These are phyloP conservation scores for Catajapyx aquilonaris DNA, from an alignment of 1,140 invertebrate species.

Conservation along the genomic window DNA sequence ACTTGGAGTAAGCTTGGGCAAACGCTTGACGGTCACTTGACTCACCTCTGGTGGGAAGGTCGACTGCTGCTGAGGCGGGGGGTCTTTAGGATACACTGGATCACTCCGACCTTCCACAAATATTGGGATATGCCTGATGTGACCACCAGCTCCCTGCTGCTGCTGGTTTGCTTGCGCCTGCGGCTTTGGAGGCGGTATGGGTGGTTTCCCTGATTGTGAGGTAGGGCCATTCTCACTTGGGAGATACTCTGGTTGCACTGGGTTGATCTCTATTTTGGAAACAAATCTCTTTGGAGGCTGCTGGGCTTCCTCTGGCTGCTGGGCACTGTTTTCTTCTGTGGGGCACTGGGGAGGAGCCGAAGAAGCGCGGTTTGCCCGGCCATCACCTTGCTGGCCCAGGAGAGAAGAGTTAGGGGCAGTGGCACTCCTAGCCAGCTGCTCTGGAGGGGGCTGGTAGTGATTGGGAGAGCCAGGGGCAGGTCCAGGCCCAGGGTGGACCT, in stretches of 20 bases:
- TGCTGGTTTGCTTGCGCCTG: conserved; percentile 13
- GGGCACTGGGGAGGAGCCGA: background rate
- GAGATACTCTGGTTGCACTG: conserved; percentile 12
- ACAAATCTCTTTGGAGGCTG: conserved; percentile 25
- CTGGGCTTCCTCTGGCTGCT: conserved; percentile 16
- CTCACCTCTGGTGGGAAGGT: no score
- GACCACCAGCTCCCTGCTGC: conserved; percentile 7
- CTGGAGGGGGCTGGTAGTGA: no score
- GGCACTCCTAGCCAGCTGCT: background rate
- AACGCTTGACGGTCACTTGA: no score
- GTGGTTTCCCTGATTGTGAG: background rate
- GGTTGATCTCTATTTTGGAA: conserved; percentile 32
- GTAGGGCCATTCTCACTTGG: background rate
- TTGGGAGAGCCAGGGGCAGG: no score
- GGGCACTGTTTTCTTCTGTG: conserved; percentile 23
- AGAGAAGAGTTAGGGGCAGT: background rate
- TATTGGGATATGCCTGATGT: conserved; percentile 64
- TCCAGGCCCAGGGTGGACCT: no score
- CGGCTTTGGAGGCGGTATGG: background rate
- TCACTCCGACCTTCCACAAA: conserved; percentile 62
- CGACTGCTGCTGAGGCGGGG: no score
- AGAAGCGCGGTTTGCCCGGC: background rate
- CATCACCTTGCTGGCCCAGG: background rate
- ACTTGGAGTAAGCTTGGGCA: no score
- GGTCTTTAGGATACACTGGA: conserved; percentile 38